Evolutionary conservation across 1,140 invertebrate genomes (phyloP).

Genomic region (Neodiprion virginianus): DNA sequence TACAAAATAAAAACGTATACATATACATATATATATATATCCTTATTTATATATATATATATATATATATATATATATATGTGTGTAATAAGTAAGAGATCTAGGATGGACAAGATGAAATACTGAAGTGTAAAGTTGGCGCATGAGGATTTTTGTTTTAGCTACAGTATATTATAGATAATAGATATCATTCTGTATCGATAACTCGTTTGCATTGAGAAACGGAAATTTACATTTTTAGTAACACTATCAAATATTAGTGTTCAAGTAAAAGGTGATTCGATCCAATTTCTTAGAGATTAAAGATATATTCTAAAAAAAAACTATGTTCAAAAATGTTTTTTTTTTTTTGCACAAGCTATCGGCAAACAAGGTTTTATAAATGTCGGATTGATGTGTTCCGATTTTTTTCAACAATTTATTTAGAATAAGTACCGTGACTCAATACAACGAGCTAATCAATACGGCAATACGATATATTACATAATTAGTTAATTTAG

Average conservation of each 20-base stretch:
- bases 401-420: no score
- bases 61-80: neutral
- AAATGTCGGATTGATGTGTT: no score
- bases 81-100: conserved; percentile 12
- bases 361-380: neutral
- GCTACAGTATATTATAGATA: no score
- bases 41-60: neutral
- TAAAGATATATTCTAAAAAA: conserved; percentile 11
- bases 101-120: conserved; percentile 21
- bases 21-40: neutral
- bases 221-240: neutral
- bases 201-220: neutral
- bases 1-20: neutral
- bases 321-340: neutral
- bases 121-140: conserved; percentile 18
- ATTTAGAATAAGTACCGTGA: neutral
- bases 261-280: no score
- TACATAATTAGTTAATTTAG: neutral
- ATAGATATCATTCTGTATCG: no score
- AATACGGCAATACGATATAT: conserved; percentile 1
- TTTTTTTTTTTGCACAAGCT: neutral
- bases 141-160: conserved; percentile 5
- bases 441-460: conserved; percentile 1
- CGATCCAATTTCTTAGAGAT: neutral
- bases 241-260: neutral